Evolutionary conservation across 2,113 vertebrate genomes (phyloP), one percentile per base, ranked within the genome.

Genomic region (Cardinalis cardinalis): DNA sequence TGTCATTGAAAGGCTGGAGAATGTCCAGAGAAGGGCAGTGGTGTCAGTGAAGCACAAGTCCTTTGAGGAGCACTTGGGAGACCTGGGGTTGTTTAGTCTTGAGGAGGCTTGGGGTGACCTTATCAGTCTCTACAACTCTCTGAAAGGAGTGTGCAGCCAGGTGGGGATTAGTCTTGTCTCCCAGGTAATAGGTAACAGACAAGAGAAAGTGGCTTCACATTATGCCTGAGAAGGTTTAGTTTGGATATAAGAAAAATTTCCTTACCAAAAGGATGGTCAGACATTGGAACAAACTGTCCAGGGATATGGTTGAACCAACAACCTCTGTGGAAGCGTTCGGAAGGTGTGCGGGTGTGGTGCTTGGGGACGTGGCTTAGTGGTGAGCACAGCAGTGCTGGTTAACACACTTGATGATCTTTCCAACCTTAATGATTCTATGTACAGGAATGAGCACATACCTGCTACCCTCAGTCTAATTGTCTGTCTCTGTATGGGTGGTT

Each of bases 261-360:
- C 5, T 38, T 32, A 28, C 23, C 23, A 9, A 19, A 87, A 51
- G 11, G 10, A 32, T 72, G 15, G 8, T 65, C 43, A 52, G 59
- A 23, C 16, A 4, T 44, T 51, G n/a, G 43, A 65, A 58, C 8
- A 51, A 41, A n/a, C 23, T n/a, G 28, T 29, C 23, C 18, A 38
- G 43, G 44, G 23, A 24, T 1, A 6, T 7, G 14, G 32, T 36
- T 58, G 5, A 59, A 51, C 44, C 28, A 38, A 59, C 18, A 38
- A 44, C 15, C 18, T 16, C 16, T 5, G 6, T 38, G 56, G 34
- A 38, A 51, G 18, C 1, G 0, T 41, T 64, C 34, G 49, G 15
- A 71, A 41, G 18, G 5, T 0, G 0, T 58, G 51, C 51, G 26
- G 15, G 7, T 64, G 26, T 72, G 44, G 10, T 5, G 14, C 38